Evolutionary conservation across 37 sponge, comb jelly and placozoan genomes (phyloP).

Genomic region (Theonella swinhoei): DNA sequence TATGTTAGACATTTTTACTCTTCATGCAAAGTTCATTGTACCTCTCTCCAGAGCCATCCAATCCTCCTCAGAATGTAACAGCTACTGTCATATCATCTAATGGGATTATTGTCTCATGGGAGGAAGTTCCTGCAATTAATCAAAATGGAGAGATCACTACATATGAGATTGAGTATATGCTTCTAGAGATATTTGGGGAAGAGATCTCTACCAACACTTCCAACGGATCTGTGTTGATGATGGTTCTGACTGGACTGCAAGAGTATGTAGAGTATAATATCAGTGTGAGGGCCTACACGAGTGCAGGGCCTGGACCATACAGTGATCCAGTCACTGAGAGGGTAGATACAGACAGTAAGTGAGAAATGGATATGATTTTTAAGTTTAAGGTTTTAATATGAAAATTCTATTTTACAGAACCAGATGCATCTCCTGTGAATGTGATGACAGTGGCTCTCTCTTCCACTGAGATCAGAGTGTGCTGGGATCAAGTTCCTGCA

Average conservation of each 20-base stretch:
- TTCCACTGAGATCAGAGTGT: not conserved
- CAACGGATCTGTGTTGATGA: not conserved
- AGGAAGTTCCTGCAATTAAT: conserved; percentile 1
- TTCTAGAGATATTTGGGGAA: not conserved
- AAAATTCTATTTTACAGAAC: not conserved
- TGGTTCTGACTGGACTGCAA: not conserved
- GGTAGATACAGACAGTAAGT: not conserved
- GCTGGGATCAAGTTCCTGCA: not conserved
- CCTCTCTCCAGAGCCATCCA: conserved; percentile 3
- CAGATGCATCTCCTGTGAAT: not conserved
- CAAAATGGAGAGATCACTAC: conserved; percentile 35
- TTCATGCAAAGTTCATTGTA: not conserved
- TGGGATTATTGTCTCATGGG: conserved; percentile 8
- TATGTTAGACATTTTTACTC: too few species aligned
- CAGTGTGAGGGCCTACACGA: conserved; percentile 30
- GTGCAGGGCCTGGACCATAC: conserved; percentile 19
- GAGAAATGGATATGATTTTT: not conserved
- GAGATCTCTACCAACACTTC: not conserved
- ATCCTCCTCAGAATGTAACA: conserved; percentile 7
- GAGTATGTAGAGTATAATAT: conserved; percentile 17
- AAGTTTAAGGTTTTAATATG: too few species aligned
- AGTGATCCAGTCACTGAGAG: not conserved
- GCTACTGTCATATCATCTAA: conserved; percentile 6
- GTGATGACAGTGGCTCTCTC: not conserved
- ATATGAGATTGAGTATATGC: conserved; percentile 25